Conservation (phyloP, 2,113 vertebrate genomes). For the Poeciliopsis occidentalis region DNA sequence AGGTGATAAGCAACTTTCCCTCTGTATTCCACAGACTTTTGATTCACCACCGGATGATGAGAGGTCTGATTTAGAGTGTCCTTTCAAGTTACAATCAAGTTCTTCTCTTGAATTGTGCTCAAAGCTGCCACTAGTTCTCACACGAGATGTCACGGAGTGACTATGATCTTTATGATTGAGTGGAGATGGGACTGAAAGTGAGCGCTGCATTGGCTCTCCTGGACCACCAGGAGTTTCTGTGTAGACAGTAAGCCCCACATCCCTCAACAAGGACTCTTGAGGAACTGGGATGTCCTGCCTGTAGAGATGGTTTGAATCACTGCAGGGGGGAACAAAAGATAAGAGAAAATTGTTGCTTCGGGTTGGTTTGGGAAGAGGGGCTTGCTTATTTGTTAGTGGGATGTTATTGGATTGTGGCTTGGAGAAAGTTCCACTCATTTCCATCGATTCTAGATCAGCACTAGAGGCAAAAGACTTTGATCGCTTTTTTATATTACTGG, state of each 20-base stretch:
- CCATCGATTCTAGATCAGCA: constrained; percentile 39
- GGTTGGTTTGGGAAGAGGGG: constrained; percentile 2
- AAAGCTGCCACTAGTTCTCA: constrained; percentile 32
- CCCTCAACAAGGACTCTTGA: constrained; percentile 77
- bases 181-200: constrained; percentile 69
- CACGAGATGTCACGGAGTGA: constrained; percentile 39
- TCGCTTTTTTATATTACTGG: constrained; percentile 70
- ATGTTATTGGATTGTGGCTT: constrained; percentile 48
- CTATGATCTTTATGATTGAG: constrained; percentile 60
- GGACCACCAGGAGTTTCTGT: constrained; percentile 73
- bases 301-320: constrained; percentile 48
- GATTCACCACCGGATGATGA: constrained; percentile 36
- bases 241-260: constrained; percentile 80
- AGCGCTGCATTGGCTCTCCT: constrained; percentile 60
- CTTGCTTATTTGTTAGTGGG: constrained; percentile 42
- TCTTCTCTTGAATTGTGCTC: constrained; percentile 65
- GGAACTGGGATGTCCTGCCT: constrained; percentile 79
- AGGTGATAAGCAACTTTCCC: constrained; percentile 53
- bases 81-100: constrained; percentile 16
- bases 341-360: constrained; percentile 38
- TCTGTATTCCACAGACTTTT: constrained; percentile 44
- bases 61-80: constrained; percentile 40
- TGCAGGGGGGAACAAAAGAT: constrained; percentile 23
- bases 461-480: constrained; percentile 81
- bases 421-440: constrained; percentile 35